Base-by-base conservation (phyloP, 2,113 vertebrate species). In the Malurus elegans region DNA sequence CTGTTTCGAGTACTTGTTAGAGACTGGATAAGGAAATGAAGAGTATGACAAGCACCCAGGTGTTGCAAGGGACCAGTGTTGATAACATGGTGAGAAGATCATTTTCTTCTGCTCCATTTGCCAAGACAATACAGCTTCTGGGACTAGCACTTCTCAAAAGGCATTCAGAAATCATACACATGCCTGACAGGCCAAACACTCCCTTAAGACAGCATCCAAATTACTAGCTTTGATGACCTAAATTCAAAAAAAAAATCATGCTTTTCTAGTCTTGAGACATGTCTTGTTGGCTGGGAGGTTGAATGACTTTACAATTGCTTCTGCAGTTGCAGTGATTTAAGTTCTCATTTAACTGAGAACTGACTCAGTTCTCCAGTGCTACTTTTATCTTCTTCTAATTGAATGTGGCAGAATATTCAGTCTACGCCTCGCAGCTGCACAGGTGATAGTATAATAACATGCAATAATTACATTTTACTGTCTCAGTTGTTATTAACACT, bases 361-460 rank as follows among this genome's bases (percentile, higher is more conserved):
- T 87, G 78, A 87, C 88, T 85, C 6, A 10, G 48, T 94, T 96
- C 85, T 88, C 70, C 84, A 79, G 69, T 86, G 40, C 67, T 95
- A 94, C 96, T 97, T 94, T 97, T 96, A 96, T 94, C 88, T 92
- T 90, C 83, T 93, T 96, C 90, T 95, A 97, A 96, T 65, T 96
- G 71, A 90, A 90, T 1, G 47, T 90, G 89, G 89, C 92, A 92
- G 95, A 95, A 92, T 91, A 93, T 86, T 95, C 94, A 76, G 65
- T 94, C 92, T 96, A 25, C 13, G 14, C 69, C 79, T 96, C 7
- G 0, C 84, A 96, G 95, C 90, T 96, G 90, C 93, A 94, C 96
- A 97, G 97, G 94, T 97, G 97, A 97, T 94, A 97, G 96, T 85
- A 75, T 91, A 95, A 93, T 91, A 95, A 94, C 95, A 93, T n/a